Percentiles rank a stretch among this genome's conserved stretches.
Conservation (phyloP, 2,888 invertebrate genomes). For the Apotomis betuletana region DNA sequence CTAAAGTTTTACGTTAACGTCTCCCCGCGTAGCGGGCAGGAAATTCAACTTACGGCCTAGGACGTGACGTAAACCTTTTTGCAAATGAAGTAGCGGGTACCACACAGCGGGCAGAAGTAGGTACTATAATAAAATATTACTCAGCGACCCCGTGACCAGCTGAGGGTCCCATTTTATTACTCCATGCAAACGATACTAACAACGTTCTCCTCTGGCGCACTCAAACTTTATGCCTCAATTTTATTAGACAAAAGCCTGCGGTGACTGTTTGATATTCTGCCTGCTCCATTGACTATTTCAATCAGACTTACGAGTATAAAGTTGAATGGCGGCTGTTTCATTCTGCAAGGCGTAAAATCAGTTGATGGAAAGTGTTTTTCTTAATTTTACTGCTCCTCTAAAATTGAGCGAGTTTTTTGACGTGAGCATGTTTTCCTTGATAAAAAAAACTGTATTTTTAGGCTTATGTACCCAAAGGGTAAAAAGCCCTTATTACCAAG, state of each 20-base stretch:
- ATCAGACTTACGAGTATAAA: slow-evolving; percentile 24
- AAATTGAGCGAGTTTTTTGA: neutral
- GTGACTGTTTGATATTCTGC: slow-evolving; percentile 28
- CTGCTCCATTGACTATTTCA: slow-evolving; percentile 23
- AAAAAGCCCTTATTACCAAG: too few species aligned
- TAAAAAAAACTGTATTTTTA: too few species aligned
- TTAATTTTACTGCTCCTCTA: neutral
- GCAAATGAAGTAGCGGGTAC: too few species aligned
- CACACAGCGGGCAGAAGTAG: too few species aligned
- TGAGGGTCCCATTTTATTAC: slow-evolving; percentile 13
- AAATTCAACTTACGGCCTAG: too few species aligned
- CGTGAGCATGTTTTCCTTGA: neutral
- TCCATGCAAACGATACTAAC: slow-evolving; percentile 17
- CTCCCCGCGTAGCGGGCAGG: too few species aligned
- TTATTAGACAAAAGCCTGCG: slow-evolving; percentile 21
- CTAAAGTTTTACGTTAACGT: too few species aligned
- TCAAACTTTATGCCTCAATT: slow-evolving; percentile 26
- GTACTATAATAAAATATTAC: neutral
- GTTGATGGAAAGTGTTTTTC: slow-evolving; percentile 4
- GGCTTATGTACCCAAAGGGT: too few species aligned
- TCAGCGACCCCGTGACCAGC: neutral
- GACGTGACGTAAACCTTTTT: too few species aligned
- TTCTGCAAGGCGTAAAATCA: slow-evolving; percentile 1
- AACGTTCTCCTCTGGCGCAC: slow-evolving; percentile 11
- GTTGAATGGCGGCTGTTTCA: neutral